Evolutionary conservation across 1,140 invertebrate genomes (phyloP), one percentile per base, ranked within the genome.

Genomic region (Dolichoris vasculosae): DNA sequence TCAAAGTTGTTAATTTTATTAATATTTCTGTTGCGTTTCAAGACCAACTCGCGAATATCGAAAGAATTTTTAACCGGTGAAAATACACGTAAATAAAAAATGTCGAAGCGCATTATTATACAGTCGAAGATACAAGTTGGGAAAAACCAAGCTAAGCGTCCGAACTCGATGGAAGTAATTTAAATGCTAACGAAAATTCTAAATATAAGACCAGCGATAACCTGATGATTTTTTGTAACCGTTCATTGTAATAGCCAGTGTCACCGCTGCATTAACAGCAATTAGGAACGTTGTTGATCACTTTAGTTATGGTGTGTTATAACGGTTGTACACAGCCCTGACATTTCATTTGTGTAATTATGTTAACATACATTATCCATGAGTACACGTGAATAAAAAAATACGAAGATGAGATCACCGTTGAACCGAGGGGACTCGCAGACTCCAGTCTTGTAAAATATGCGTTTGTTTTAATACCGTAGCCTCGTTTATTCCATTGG

Each of bases 281-380:
- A 69, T 69, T 69, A 69, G 15, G 32, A 69, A 69, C 67, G 35
- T 8, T 2, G 32, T 69, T 38, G 67, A 69, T 69, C 32, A 38
- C 0, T 69, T 69, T 32, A 69, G 8, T 69, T 38, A 69, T 38
- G 30, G 35, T 69, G 35, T 69, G 35, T 20, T 69, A 38, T 38
- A 15, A 15, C 64, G 1, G 9, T n/a, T 15, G 30, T 32, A 51
- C 30, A 17, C 35, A 38, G 67, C 32, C 67, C 32, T 69, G 67
- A 69, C 32, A 69, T 38, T 69, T 69, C 67, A 69, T 69, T 69
- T 69, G 67, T 69, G 20, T 69, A 69, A 69, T 69, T 17, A 40
- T 15, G 32, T 38, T 38, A 69, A 69, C 13, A 40, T 69, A 20
- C 32, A 69, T 40, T 20, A 38, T 69, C 67, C 32, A 69, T 40